phyloP scores from a whole-genome alignment of 2,888 invertebrate genomes.

The Acleris literana region DNA sequence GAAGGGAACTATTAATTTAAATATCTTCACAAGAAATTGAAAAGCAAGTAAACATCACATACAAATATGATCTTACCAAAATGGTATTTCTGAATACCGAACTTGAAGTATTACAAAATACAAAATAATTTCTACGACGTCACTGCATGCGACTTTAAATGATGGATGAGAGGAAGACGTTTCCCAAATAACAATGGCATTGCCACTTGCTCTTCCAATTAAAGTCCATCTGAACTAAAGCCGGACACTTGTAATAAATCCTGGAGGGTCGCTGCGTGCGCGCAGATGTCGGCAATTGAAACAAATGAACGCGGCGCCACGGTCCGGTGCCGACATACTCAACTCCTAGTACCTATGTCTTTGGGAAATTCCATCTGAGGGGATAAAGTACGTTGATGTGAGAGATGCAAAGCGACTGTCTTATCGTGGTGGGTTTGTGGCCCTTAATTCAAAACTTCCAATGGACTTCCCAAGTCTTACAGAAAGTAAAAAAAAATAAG shows the following conservation, averaged over 20 bases:
- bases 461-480: too few relatives aligned
- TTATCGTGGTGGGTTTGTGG: too few relatives aligned
- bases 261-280: conserved; percentile 24
- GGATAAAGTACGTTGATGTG: too few relatives aligned
- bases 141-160: background rate
- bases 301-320: conserved; percentile 36
- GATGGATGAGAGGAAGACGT: background rate
- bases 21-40: too few relatives aligned
- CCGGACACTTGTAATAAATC: conserved; percentile 17
- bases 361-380: too few relatives aligned
- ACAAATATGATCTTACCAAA: too few relatives aligned
- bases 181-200: conserved; percentile 19
- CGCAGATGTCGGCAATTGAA: conserved; percentile 35
- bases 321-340: conserved; percentile 3
- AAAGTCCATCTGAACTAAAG: conserved; percentile 22
- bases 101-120: background rate
- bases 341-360: background rate
- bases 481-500: too few relatives aligned
- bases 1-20: background rate
- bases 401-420: too few relatives aligned
- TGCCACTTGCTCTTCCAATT: conserved; percentile 27
- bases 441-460: too few relatives aligned
- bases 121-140: background rate
- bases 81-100: background rate
- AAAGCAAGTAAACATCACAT: too few relatives aligned